Evolutionary conservation across 2,113 vertebrate genomes (phyloP).

Genomic region (Pagrus major): DNA sequence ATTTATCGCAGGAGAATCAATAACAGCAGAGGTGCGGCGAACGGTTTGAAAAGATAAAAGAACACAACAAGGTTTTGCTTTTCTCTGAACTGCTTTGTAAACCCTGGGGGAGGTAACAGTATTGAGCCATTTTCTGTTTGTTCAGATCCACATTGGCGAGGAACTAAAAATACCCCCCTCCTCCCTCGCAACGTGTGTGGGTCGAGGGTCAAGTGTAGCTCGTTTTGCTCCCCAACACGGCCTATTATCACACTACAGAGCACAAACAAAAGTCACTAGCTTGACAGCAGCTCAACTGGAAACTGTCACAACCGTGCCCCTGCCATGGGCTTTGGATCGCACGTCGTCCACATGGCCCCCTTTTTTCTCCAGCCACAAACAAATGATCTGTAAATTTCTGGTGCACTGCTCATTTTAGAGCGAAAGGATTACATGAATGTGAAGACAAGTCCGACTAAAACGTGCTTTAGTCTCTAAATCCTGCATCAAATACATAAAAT

Average conservation of each 20-base stretch:
- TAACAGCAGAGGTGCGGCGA: constrained; percentile 33
- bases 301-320: constrained; percentile 39
- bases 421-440: too few species aligned
- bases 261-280: constrained; percentile 66
- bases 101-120: constrained; percentile 54
- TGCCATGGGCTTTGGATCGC: background rate
- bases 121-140: constrained; percentile 71
- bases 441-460: too few species aligned
- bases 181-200: constrained; percentile 43
- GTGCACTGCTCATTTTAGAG: background rate
- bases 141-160: constrained; percentile 47
- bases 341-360: constrained; percentile 4
- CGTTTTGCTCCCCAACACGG: constrained; percentile 58
- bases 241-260: constrained; percentile 69
- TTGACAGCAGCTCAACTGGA: constrained; percentile 56
- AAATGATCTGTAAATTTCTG: constrained; percentile 16
- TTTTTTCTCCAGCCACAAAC: constrained; percentile 16
- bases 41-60: constrained; percentile 53
- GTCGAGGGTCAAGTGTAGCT: constrained; percentile 73
- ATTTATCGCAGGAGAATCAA: constrained; percentile 57
- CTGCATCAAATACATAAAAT: background rate
- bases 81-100: constrained; percentile 62
- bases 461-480: too few species aligned
- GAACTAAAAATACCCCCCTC: constrained; percentile 69
- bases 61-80: constrained; percentile 62